These are phyloP conservation scores for Gryllus bimaculatus DNA, from an alignment of 1,140 invertebrate genomes.

Conservation along the genomic window DNA sequence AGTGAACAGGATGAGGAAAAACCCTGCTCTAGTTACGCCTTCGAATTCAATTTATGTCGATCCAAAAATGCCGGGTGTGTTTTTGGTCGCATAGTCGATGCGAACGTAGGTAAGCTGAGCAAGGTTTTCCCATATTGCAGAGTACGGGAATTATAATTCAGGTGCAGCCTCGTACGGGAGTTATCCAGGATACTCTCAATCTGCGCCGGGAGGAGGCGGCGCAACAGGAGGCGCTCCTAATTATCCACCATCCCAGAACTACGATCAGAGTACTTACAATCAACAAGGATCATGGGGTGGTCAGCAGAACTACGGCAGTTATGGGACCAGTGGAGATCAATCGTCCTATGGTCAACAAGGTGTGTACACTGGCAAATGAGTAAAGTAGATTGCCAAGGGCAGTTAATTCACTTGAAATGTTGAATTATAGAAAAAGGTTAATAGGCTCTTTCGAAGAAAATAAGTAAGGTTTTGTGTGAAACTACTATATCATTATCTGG, in stretches of 20 bases:
- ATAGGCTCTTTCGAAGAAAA: no score
- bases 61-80: constrained; percentile 3
- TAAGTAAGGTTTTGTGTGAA: no score
- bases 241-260: constrained; percentile 19
- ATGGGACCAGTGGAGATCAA: constrained; percentile 16
- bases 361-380: not conserved
- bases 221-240: constrained; percentile 9
- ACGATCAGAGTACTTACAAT: constrained; percentile 21
- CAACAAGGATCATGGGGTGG: constrained; percentile 17
- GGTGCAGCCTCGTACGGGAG: constrained; percentile 18
- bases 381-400: not conserved
- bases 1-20: not conserved
- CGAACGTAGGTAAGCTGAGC: not conserved
- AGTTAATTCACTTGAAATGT: not conserved
- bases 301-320: constrained; percentile 16
- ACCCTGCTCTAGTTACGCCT: not conserved
- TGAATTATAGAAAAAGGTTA: not conserved
- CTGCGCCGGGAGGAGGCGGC: constrained; percentile 17
- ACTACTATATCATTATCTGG: no score
- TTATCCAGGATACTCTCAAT: constrained; percentile 21
- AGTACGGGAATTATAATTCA: constrained; percentile 21
- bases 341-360: constrained; percentile 13
- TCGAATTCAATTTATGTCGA: not conserved
- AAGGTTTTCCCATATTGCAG: constrained; percentile 15
- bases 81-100: not conserved